These are phyloP conservation scores for Fopius arisanus DNA, from an alignment of 1,140 invertebrate species.

Conservation along the genomic window DNA sequence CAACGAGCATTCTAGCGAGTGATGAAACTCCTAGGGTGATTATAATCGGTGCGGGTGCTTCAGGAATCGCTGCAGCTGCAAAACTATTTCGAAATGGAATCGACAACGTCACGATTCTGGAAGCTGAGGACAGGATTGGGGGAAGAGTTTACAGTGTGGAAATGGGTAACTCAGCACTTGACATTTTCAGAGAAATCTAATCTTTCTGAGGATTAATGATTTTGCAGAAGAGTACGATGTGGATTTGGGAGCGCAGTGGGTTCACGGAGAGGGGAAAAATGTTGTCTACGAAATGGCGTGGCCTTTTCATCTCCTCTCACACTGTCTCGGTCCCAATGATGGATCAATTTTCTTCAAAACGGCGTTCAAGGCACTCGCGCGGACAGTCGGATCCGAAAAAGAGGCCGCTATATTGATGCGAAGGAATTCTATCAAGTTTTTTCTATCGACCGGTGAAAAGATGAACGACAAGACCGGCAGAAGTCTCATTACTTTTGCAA, in stretches of 20 bases:
- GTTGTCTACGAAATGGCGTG: constrained; percentile 72
- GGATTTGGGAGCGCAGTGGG: constrained; percentile 88
- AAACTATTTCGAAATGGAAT: constrained; percentile 66
- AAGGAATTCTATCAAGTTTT: no score
- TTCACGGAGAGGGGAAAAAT: constrained; percentile 82
- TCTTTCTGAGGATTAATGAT: not conserved
- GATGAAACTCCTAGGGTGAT: constrained; percentile 49
- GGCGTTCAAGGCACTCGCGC: no score
- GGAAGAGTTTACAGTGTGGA: constrained; percentile 72
- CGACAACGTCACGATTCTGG: constrained; percentile 68
- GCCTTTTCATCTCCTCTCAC: constrained; percentile 43
- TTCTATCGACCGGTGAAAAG: not conserved
- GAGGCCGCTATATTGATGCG: not conserved
- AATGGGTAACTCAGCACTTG: constrained; percentile 66
- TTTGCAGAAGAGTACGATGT: constrained; percentile 66
- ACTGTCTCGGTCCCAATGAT: constrained; percentile 8
- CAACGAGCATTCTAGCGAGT: not conserved
- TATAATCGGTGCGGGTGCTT: constrained; percentile 69
- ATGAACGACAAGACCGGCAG: constrained; percentile 59
- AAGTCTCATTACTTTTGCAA: constrained; percentile 42
- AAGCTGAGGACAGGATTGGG: constrained; percentile 77
- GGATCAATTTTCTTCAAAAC: no score
- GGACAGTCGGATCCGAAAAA: not conserved
- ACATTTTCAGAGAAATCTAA: constrained; percentile 1
- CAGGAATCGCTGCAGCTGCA: constrained; percentile 69